A percentile compares a stretch with the other conserved stretches of the same genome.
phyloP scores from a whole-genome alignment of 2,113 vertebrate genomes.

The Xyliphius kryptos region DNA sequence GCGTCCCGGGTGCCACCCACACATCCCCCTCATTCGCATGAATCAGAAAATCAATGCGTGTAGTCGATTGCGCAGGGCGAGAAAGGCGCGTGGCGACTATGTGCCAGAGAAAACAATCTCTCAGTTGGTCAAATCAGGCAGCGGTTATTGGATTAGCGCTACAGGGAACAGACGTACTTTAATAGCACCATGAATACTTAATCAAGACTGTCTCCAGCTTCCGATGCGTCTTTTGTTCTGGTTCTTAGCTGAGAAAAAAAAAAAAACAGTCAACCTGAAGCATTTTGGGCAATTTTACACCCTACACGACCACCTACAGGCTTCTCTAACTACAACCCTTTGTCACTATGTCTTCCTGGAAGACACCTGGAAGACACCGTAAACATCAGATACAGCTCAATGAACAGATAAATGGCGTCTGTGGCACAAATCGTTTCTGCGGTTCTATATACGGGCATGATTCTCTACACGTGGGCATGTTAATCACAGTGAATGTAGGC shows the following conservation, averaged over 20 bases:
- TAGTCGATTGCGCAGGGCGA: constrained; percentile 54
- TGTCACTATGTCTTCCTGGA: no score
- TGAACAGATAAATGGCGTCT: constrained; percentile 3
- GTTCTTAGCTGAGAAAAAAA: no score
- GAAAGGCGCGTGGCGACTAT: constrained; percentile 39
- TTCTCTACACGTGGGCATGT: constrained; percentile 10
- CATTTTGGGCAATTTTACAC: no score
- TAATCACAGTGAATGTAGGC: background rate
- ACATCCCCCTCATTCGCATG: constrained; percentile 54
- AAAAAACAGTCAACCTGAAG: no score
- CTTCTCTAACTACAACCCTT: no score
- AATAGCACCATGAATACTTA: constrained; percentile 53
- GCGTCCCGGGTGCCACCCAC: constrained; percentile 23
- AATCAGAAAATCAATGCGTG: constrained; percentile 58
- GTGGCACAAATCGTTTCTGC: no score
- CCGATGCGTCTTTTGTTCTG: no score
- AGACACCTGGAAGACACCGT: background rate
- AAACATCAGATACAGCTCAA: background rate
- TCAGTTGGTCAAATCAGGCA: constrained; percentile 58
- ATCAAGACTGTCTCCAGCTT: constrained; percentile 37
- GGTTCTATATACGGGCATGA: no score
- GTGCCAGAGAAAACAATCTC: constrained; percentile 50
- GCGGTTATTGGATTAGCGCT: constrained; percentile 52
- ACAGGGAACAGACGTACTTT: constrained; percentile 54
- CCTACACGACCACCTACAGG: no score